These are phyloP conservation scores for Parascotia fuliginaria DNA, from an alignment of 2,888 invertebrate species.

Conservation along the genomic window DNA sequence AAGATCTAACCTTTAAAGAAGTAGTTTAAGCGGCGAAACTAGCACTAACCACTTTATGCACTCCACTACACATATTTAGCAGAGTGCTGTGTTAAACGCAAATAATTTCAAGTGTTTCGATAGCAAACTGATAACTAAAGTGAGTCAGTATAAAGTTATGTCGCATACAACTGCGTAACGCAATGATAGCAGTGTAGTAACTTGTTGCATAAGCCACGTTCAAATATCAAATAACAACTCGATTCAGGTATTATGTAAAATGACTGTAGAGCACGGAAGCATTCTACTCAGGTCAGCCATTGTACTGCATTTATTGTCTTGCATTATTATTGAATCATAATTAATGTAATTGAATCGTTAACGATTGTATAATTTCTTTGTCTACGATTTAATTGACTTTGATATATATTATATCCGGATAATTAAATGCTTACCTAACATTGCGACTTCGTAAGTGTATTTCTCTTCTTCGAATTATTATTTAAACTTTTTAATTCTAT, in stretches of 20 bases:
- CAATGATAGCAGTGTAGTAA: constrained; percentile 34
- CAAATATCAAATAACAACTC: constrained; percentile 39
- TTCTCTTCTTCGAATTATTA: too few relatives aligned
- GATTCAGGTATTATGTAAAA: constrained; percentile 31
- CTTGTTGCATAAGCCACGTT: constrained; percentile 33
- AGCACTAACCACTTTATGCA: too few relatives aligned
- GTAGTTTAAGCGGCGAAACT: too few relatives aligned
- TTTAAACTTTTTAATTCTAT: too few relatives aligned
- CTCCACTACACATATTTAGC: too few relatives aligned
- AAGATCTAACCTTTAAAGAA: too few relatives aligned
- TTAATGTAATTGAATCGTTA: constrained; percentile 27
- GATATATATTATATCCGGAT: background rate
- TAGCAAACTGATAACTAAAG: constrained; percentile 15
- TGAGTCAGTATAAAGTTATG: constrained; percentile 38
- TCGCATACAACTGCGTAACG: constrained; percentile 32
- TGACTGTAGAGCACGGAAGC: constrained; percentile 26
- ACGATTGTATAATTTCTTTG: constrained; percentile 21
- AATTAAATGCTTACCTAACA: background rate
- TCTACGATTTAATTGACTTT: constrained; percentile 8
- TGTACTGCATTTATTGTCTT: constrained; percentile 30
- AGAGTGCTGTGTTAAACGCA: background rate
- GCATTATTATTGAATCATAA: constrained; percentile 21
- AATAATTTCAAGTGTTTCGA: background rate
- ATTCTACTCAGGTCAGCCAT: constrained; percentile 30
- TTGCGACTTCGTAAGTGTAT: too few relatives aligned